Evolutionary conservation across 2,888 invertebrate species (phyloP).

Genomic region (Agrochola macilenta): DNA sequence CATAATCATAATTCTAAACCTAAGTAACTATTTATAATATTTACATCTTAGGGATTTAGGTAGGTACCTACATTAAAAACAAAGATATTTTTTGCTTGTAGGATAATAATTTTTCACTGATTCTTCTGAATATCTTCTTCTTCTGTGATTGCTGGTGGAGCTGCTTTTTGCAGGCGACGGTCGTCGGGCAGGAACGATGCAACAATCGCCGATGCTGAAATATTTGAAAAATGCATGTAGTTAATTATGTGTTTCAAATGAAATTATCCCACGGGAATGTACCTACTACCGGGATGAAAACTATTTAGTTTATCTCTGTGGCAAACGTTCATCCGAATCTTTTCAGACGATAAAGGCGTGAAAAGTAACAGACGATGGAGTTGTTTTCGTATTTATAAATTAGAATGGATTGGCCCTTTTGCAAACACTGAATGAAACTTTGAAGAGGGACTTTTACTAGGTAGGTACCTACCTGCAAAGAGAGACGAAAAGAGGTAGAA

Average conservation of each 20-base stretch:
- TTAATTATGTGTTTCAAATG: not conserved
- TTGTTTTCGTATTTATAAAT: not conserved
- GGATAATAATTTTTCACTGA: not conserved
- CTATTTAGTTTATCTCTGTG: not conserved
- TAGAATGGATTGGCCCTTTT: not conserved
- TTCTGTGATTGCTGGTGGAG: constrained; percentile 41
- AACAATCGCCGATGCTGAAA: constrained; percentile 73
- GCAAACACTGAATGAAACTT: not conserved
- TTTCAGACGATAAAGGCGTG: not conserved
- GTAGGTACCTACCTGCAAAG: constrained; percentile 79
- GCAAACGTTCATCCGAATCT: not conserved
- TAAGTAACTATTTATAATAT: constrained; percentile 34
- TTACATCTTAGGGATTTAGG: constrained; percentile 17
- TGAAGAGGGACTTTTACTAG: constrained; percentile 45
- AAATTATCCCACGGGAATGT: not conserved
- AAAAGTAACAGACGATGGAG: not conserved
- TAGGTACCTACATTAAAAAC: no score
- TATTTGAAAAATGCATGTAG: not conserved
- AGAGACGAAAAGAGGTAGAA: constrained; percentile 90
- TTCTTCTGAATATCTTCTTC: constrained; percentile 34
- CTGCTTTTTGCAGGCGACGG: constrained; percentile 55
- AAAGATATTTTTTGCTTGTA: not conserved
- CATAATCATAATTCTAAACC: constrained; percentile 5
- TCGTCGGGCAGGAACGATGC: constrained; percentile 79
- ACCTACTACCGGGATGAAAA: not conserved